Base-by-base conservation (phyloP, 2,113 vertebrate species). In the Melanostigma gelatinosum region DNA sequence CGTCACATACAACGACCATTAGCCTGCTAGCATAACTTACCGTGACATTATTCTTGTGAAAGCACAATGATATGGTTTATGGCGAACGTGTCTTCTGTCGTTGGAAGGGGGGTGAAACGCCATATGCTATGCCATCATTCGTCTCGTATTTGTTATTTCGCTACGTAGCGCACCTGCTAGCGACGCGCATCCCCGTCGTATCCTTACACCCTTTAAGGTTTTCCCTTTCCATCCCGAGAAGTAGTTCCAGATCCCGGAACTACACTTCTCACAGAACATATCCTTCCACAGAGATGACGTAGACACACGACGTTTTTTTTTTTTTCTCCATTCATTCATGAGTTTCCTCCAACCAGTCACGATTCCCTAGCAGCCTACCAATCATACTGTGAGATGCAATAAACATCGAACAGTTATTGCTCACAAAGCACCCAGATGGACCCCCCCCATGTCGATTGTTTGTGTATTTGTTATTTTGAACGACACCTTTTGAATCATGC, bases 171-270 rank as follows among this genome's bases (percentile, higher is more conserved):
- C 93, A 93, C 93, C 91, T 93, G 92, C 91, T 89, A 68, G 73
- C 77, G 78, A 75, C 78, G 83, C 42, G 80, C 60, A 29, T 32
- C 87, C 75, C 64, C 78, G 22, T 1, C 2, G 88, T 93, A 92
- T 94, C 86, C 92, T 67, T 80, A 57, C 94, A 85, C 92, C 42
- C 8, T 3, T 27, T 3, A 29, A 32, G n/a, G 27, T 77, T 84
- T 79, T 75, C 64, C 73, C 73, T 20, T 22, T 24, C 72, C n/a
- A 67, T 60, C 64, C 24, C 8, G 61, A 81, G 38, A 93, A 89
- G 77, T 90, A 91, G 93, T 86, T 66, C 92, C 84, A 68, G 52
- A 87, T 91, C 92, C 93, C 89, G 90, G 93, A 93, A 91, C 93
- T 82, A 72, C 80, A 68, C 55, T 7, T 32, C 24, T 66, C 29